These are phyloP conservation scores for Chrysochloris asiatica DNA, from an alignment of 2,113 vertebrate species.

Conservation along the genomic window DNA sequence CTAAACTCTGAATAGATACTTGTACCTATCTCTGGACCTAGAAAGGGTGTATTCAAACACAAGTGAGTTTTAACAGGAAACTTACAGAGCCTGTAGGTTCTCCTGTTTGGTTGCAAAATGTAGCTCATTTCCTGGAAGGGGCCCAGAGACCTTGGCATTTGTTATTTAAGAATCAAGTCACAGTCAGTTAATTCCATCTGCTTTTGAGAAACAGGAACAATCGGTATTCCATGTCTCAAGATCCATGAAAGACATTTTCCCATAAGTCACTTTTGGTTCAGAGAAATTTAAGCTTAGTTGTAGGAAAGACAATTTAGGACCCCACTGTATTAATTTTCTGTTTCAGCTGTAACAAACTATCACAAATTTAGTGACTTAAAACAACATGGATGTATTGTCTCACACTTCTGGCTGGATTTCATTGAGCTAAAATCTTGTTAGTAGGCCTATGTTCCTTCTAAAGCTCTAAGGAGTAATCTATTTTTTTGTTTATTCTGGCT, in stretches of 20 bases:
- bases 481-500: neutral
- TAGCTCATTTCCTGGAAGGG: neutral
- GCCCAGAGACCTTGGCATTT: constrained; percentile 21
- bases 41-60: neutral
- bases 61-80: neutral
- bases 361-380: neutral
- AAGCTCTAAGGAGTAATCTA: neutral
- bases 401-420: neutral
- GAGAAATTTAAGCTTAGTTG: constrained; percentile 10
- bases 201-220: constrained; percentile 24
- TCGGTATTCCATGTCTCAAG: neutral
- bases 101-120: neutral
- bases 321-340: neutral
- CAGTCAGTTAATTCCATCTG: constrained; percentile 52
- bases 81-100: neutral
- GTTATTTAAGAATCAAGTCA: constrained; percentile 52
- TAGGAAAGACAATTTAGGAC: neutral
- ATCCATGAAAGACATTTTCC: neutral
- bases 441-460: neutral
- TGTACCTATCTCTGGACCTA: neutral
- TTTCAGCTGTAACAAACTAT: neutral
- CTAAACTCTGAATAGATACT: neutral
- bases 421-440: neutral
- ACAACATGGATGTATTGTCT: neutral
- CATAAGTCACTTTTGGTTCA: neutral